A percentile compares a stretch with the other conserved stretches of the same genome.
Conservation (phyloP, 2,797 vertebrate genomes). For the Morelia viridis region DNA sequence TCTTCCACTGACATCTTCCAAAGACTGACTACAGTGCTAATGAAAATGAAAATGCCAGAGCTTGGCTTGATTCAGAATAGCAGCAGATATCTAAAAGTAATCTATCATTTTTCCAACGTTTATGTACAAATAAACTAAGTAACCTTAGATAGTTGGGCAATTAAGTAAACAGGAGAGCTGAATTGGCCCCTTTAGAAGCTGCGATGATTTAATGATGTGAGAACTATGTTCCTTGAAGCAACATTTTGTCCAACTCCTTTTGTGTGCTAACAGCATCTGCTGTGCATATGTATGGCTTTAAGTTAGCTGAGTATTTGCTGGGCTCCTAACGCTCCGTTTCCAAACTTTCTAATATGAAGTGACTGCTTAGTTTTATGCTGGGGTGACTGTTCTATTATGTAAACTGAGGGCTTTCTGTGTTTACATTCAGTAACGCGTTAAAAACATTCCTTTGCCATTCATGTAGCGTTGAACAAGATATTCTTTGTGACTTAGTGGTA, state of each 20-base stretch:
- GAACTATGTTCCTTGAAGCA: background rate
- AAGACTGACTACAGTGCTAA: background rate
- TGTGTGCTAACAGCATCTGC: background rate
- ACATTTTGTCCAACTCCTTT: background rate
- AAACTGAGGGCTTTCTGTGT: conserved; percentile 13
- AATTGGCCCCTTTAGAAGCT: background rate
- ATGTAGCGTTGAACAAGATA: conserved; percentile 18
- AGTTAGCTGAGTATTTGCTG: background rate
- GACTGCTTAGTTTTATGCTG: background rate
- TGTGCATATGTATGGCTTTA: background rate
- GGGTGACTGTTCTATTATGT: conserved; percentile 4
- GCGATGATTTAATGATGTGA: background rate
- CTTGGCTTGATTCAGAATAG: background rate
- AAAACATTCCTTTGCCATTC: background rate
- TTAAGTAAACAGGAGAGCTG: background rate
- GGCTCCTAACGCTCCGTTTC: background rate
- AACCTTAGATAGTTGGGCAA: background rate
- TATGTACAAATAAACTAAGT: background rate
- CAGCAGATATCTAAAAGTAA: background rate
- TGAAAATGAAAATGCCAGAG: background rate
- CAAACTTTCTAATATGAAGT: background rate
- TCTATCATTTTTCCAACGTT: background rate
- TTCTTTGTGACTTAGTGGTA: conserved; percentile 32
- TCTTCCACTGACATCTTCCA: background rate
- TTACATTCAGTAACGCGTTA: background rate